Conservation (phyloP, 1,140 invertebrate species). For the Brachionus sp. region DNA sequence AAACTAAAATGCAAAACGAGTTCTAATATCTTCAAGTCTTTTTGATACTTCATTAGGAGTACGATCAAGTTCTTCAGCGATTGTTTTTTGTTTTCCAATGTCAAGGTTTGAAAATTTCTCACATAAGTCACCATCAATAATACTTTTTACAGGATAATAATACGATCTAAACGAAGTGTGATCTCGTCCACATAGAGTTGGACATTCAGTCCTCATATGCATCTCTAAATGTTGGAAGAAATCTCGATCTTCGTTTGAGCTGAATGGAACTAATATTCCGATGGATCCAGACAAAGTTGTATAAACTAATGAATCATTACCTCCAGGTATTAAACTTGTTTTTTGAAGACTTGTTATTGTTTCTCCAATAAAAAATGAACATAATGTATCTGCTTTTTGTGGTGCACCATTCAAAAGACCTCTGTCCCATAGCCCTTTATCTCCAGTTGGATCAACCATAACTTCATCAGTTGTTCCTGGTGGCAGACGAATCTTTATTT, state of each 20-base stretch:
- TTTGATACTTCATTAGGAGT: constrained; percentile 88
- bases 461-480: constrained; percentile 57
- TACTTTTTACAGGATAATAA: constrained; percentile 97
- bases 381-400: constrained; percentile 85
- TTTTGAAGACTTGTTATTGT: constrained; percentile 71
- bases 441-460: constrained; percentile 90
- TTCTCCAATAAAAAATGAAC: constrained; percentile 93
- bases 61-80: constrained; percentile 86
- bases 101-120: constrained; percentile 98
- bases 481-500: not conserved
- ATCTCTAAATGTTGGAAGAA: constrained; percentile 95
- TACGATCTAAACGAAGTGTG: constrained; percentile 94
- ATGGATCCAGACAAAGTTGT: constrained; percentile 88
- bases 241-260: constrained; percentile 74
- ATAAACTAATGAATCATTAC: constrained; percentile 90
- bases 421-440: constrained; percentile 95
- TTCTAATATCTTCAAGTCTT: constrained; percentile 63
- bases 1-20: constrained; percentile 62
- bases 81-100: constrained; percentile 83
- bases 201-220: constrained; percentile 96
- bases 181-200: constrained; percentile 91
- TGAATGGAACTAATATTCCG: constrained; percentile 93
- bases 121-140: constrained; percentile 96
- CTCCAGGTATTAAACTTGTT: constrained; percentile 91
- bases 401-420: constrained; percentile 92